Conservation (phyloP, 2,113 vertebrate genomes). For the Pardalotus punctatus region DNA sequence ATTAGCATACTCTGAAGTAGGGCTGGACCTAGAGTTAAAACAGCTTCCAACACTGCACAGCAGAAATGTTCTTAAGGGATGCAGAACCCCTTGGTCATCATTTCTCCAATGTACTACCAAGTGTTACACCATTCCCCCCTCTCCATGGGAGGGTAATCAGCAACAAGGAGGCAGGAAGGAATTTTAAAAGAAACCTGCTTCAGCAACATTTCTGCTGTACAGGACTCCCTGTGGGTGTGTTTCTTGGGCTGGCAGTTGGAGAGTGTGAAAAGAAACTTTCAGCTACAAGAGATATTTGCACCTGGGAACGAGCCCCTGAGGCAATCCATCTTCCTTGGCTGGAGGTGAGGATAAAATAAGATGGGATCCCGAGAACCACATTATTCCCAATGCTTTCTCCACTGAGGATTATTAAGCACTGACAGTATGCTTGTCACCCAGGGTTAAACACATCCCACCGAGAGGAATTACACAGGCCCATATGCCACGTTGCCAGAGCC, state of each 20-base stretch:
- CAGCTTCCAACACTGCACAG: background rate
- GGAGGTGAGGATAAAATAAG: background rate
- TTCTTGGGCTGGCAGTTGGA: background rate
- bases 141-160: background rate
- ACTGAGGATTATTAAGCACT: background rate
- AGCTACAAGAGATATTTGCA: background rate
- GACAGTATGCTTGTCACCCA: background rate
- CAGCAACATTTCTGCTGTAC: background rate
- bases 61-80: background rate
- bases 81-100: background rate
- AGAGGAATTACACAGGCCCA: conserved; percentile 20
- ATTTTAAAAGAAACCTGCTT: background rate
- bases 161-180: background rate
- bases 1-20: background rate
- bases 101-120: background rate
- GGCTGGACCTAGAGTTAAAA: background rate
- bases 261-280: background rate
- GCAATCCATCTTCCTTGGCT: background rate
- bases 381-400: background rate
- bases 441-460: background rate
- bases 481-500: background rate
- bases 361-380: background rate
- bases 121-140: background rate
- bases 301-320: background rate
- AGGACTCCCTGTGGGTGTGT: background rate